Conservation (phyloP, 2,797 vertebrate species). For the Ispidina lecontei region DNA sequence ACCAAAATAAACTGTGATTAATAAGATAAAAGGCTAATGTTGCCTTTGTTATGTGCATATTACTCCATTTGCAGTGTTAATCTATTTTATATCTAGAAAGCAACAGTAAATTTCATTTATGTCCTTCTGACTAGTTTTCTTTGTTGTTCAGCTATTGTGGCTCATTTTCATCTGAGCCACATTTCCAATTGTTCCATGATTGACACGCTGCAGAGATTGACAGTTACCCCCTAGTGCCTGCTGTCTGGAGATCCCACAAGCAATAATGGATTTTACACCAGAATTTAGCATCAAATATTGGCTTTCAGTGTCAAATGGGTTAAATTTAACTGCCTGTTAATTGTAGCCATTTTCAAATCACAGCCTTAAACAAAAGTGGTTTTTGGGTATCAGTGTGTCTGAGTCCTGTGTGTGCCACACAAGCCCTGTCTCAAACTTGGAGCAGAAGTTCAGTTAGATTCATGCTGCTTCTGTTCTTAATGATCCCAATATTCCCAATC, state of each 20-base stretch:
- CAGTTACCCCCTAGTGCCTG: constrained; percentile 73
- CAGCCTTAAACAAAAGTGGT: constrained; percentile 48
- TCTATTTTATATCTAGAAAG: constrained; percentile 28
- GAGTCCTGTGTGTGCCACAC: background rate
- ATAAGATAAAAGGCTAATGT: background rate
- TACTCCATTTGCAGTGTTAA: constrained; percentile 11
- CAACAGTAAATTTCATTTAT: constrained; percentile 34
- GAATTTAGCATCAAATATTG: constrained; percentile 75
- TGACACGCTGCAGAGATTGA: constrained; percentile 68
- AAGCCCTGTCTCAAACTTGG: background rate
- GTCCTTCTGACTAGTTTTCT: constrained; percentile 63
- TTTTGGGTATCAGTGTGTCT: constrained; percentile 1
- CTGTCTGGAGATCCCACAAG: constrained; percentile 73
- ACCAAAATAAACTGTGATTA: background rate
- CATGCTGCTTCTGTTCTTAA: background rate
- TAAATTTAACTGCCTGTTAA: constrained; percentile 70
- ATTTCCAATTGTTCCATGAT: constrained; percentile 72
- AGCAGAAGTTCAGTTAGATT: background rate
- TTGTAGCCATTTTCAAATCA: constrained; percentile 60
- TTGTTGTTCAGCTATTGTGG: constrained; percentile 71
- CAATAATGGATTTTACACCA: constrained; percentile 74
- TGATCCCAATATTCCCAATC: background rate
- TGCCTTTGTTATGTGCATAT: constrained; percentile 9
- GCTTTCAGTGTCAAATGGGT: constrained; percentile 73
- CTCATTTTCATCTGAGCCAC: constrained; percentile 69